A percentile compares a stretch with the other conserved stretches of the same genome.
phyloP scores from a whole-genome alignment of 2,888 invertebrate species.

The Caenorhabditis becei region DNA sequence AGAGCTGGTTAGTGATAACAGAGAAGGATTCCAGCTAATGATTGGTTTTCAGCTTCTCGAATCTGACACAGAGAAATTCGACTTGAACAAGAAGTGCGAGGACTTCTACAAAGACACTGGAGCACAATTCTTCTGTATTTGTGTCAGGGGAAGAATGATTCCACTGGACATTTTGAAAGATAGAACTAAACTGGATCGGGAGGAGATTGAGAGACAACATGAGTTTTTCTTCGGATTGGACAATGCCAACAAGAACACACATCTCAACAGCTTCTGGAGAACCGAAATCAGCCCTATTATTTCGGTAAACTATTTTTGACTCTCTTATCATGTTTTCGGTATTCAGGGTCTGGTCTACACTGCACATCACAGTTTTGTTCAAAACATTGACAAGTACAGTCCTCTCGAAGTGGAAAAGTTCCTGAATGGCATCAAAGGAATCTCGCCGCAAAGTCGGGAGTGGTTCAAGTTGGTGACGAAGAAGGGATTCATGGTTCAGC shows the following conservation, averaged over 20 bases:
- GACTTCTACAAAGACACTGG: constrained; percentile 21
- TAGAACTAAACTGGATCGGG: neutral
- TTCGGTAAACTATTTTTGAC: constrained; percentile 5
- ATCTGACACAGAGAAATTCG: neutral
- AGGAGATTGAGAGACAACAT: constrained; percentile 19
- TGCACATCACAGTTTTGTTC: neutral
- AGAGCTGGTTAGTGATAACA: constrained; percentile 2
- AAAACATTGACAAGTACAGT: neutral
- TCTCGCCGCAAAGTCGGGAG: neutral
- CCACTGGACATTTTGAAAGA: neutral
- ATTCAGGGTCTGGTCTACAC: constrained; percentile 36
- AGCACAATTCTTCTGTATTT: constrained; percentile 50
- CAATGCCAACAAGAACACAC: constrained; percentile 8
- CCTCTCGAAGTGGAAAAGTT: neutral
- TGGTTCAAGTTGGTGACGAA: constrained; percentile 18
- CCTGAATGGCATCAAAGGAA: neutral
- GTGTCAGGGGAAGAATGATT: constrained; percentile 29
- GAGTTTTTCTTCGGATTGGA: constrained; percentile 47
- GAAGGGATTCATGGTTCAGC: constrained; percentile 5
- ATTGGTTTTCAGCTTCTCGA: constrained; percentile 21
- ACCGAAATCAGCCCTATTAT: constrained; percentile 29
- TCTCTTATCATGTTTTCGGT: neutral
- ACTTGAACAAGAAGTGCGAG: constrained; percentile 29
- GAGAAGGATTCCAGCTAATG: no score
- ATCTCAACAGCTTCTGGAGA: constrained; percentile 26